phyloP scores from a whole-genome alignment of 2,113 vertebrate genomes.

The Fregata magnificens region DNA sequence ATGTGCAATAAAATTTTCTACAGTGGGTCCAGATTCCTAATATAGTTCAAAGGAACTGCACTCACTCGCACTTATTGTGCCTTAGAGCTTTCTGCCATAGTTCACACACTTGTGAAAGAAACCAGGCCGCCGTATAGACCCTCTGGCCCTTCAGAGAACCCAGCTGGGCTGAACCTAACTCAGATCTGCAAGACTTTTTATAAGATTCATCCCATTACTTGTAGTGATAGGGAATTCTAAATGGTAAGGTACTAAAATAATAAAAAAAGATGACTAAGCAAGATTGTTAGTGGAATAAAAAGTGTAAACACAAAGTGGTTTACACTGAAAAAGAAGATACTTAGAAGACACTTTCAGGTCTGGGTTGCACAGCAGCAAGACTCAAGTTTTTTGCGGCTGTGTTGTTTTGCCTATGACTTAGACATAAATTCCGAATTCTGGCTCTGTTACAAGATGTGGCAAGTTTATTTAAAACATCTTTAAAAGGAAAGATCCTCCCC shows the following conservation, averaged over 20 bases:
- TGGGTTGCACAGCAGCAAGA: neutral
- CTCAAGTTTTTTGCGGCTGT: neutral
- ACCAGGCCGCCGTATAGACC: neutral
- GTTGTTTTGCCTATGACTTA: neutral
- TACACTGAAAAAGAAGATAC: neutral
- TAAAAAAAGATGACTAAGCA: neutral
- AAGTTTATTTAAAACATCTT: neutral
- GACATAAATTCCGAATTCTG: neutral
- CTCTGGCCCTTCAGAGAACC: neutral
- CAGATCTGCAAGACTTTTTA: neutral
- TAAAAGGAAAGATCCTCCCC: neutral
- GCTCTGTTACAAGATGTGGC: neutral
- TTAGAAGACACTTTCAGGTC: neutral
- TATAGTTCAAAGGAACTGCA: neutral
- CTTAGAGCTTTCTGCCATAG: neutral
- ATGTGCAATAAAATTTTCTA: fast-evolving
- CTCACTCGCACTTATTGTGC: too few relatives aligned
- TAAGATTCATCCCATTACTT: neutral
- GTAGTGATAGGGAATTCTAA: neutral
- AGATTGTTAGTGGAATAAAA: neutral
- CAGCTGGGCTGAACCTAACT: fast-evolving
- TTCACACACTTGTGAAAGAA: neutral
- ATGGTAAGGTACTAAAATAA: neutral
- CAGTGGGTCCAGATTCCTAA: neutral
- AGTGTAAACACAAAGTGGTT: neutral